Conservation (phyloP, 2,797 vertebrate genomes). For the Neoniphon sammara region DNA sequence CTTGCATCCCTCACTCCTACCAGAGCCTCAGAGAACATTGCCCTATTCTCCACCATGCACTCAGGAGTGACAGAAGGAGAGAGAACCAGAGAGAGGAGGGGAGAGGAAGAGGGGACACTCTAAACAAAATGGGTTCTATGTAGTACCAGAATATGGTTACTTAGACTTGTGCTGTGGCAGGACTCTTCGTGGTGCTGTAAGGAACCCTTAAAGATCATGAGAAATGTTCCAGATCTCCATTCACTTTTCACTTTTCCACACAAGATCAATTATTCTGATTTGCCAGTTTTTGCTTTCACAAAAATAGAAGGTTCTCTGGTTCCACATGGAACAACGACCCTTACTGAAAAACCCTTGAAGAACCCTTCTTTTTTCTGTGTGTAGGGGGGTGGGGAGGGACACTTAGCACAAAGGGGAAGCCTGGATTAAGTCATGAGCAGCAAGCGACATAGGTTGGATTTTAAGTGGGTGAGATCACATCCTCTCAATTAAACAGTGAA, state of each 20-base stretch:
- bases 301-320: too few species aligned
- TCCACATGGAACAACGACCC: too few species aligned
- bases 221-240: neutral
- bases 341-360: neutral
- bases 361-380: slow-evolving; percentile 3
- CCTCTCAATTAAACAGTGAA: slow-evolving; percentile 83
- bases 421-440: slow-evolving; percentile 83
- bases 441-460: slow-evolving; percentile 87
- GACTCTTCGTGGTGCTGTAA: slow-evolving; percentile 7
- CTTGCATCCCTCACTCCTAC: slow-evolving; percentile 76
- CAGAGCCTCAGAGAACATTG: slow-evolving; percentile 77
- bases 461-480: slow-evolving; percentile 89
- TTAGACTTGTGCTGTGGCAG: slow-evolving; percentile 7
- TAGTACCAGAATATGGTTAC: slow-evolving; percentile 49
- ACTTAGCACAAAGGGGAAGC: slow-evolving; percentile 75
- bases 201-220: slow-evolving; percentile 13
- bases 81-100: slow-evolving; percentile 48
- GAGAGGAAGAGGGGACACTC: slow-evolving; percentile 61
- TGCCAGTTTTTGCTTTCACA: too few species aligned
- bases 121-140: slow-evolving; percentile 71
- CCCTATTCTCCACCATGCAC: slow-evolving; percentile 68
- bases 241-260: too few species aligned
- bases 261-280: too few species aligned
- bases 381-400: slow-evolving; percentile 34
- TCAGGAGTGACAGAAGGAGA: slow-evolving; percentile 63